Evolutionary conservation across 2,113 vertebrate species (phyloP).

Genomic region (Chlamydotis undulata): DNA sequence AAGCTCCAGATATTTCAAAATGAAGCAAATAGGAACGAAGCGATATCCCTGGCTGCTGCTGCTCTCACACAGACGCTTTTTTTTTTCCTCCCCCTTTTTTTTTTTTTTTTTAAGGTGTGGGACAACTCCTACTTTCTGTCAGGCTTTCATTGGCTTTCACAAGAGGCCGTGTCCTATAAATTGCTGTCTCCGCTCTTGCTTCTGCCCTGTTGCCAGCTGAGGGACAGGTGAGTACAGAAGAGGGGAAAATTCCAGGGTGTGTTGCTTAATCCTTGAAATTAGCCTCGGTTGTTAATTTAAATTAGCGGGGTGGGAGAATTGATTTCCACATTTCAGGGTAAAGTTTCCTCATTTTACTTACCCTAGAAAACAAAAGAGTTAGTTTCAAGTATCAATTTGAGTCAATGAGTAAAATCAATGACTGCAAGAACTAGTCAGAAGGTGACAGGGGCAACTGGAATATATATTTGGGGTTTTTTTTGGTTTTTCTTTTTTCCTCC

Average conservation of each 20-base stretch:
- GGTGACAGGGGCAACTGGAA: too few species aligned
- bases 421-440: background rate
- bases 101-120: constrained; percentile 5
- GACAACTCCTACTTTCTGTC: constrained; percentile 65
- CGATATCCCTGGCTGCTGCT: background rate
- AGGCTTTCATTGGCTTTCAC: constrained; percentile 58
- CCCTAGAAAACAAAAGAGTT: background rate
- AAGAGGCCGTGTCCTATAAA: constrained; percentile 75
- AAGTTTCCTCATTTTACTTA: background rate
- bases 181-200: background rate
- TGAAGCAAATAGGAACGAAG: background rate
- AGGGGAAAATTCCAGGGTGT: background rate
- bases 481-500: background rate
- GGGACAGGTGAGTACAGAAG: constrained; percentile 51
- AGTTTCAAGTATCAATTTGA: background rate
- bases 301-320: background rate
- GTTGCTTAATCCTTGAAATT: background rate
- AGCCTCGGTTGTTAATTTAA: background rate
- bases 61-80: accelerated
- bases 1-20: background rate
- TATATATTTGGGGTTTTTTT: too few species aligned
- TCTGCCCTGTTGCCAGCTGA: background rate
- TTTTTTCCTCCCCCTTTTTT: background rate
- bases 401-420: background rate
- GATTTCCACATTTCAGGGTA: background rate